Evolutionary conservation across 2,797 vertebrate species (phyloP).

Genomic region (Eulemur coronatus): DNA sequence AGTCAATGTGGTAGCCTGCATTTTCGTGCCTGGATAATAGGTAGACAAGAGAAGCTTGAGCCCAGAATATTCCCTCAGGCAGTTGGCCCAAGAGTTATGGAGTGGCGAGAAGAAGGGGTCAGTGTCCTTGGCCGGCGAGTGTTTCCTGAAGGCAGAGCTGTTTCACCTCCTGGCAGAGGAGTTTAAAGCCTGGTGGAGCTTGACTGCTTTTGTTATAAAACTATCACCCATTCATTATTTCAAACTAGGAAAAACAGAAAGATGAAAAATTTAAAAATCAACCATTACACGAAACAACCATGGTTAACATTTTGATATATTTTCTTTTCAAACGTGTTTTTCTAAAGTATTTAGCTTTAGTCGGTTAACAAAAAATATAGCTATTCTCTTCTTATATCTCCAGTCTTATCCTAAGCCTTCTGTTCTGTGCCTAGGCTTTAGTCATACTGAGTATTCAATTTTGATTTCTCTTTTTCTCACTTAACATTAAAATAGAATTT

Average conservation of each 20-base stretch:
- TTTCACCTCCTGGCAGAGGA: neutral
- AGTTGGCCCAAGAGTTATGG: neutral
- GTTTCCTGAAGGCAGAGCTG: neutral
- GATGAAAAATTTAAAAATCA: neutral
- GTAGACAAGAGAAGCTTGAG: neutral
- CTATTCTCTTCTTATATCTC: neutral
- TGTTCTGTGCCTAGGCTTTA: neutral
- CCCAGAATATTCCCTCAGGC: neutral
- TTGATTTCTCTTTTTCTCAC: neutral
- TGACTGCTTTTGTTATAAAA: neutral
- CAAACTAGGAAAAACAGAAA: neutral
- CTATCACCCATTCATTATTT: neutral
- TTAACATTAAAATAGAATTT: neutral
- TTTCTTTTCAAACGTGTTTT: neutral
- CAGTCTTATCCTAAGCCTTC: neutral
- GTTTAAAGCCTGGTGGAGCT: neutral
- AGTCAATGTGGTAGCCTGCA: neutral
- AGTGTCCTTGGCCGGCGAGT: neutral
- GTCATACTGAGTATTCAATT: neutral
- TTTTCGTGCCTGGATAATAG: neutral
- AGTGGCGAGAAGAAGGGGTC: neutral
- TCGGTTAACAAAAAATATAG: neutral
- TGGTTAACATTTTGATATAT: neutral
- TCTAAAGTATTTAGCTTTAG: neutral
- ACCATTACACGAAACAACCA: neutral